Evolutionary conservation across 2,113 vertebrate genomes (phyloP).

Genomic region (Sterrhoptilus dennistouni): DNA sequence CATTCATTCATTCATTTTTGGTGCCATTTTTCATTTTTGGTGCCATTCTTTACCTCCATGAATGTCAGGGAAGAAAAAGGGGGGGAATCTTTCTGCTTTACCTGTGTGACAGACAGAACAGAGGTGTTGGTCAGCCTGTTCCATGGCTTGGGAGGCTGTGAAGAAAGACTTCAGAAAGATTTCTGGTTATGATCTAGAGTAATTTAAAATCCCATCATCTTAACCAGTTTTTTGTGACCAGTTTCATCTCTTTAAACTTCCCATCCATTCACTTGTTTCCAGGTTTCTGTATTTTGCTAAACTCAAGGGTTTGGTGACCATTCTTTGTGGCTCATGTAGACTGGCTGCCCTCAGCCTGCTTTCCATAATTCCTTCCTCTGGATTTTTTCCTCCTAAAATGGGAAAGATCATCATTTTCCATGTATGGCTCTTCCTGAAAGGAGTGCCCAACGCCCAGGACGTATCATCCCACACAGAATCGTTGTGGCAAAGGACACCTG

Average conservation of each 20-base stretch:
- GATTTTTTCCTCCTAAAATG: neutral
- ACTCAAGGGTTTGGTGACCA: neutral
- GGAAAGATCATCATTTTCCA: neutral
- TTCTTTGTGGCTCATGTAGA: neutral
- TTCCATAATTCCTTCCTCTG: neutral
- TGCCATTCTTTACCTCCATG: neutral
- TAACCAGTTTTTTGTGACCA: neutral
- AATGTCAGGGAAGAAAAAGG: neutral
- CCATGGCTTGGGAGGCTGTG: neutral
- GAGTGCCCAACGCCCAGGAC: neutral
- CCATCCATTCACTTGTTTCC: neutral
- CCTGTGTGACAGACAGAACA: neutral
- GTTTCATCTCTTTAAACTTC: neutral
- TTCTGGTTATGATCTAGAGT: neutral
- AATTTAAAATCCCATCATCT: neutral
- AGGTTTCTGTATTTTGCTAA: neutral
- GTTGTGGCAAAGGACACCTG: neutral
- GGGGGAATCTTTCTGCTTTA: neutral
- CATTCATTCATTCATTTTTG: neutral
- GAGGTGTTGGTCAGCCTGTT: neutral
- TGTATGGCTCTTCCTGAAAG: neutral
- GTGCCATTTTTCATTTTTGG: neutral
- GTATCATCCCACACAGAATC: accelerated
- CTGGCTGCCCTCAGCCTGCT: neutral
- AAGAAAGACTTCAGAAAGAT: neutral